phyloP scores from a whole-genome alignment of 2,113 vertebrate species.

The Dipodomys spectabilis region DNA sequence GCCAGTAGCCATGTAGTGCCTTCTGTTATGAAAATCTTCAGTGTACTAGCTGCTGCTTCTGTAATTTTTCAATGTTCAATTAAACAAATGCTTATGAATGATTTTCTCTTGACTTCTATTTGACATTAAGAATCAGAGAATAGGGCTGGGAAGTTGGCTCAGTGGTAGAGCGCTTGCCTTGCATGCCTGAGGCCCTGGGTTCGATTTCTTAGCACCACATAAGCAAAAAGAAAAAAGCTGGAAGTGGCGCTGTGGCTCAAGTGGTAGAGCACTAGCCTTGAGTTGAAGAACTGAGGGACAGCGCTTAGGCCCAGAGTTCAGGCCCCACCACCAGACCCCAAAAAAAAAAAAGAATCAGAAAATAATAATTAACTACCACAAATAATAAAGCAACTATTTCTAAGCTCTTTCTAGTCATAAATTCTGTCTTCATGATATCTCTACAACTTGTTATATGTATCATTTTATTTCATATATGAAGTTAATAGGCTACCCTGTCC shows the following conservation, averaged over 20 bases:
- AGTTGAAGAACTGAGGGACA: too few relatives aligned
- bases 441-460: background rate
- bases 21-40: background rate
- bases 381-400: background rate
- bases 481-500: background rate
- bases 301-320: too few relatives aligned
- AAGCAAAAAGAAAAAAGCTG: too few relatives aligned
- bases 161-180: too few relatives aligned
- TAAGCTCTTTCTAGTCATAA: background rate
- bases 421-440: background rate
- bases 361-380: background rate
- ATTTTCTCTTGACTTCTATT: background rate
- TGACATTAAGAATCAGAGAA: constrained; percentile 24
- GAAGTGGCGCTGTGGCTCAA: too few relatives aligned
- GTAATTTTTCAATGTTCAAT: background rate
- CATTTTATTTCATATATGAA: background rate
- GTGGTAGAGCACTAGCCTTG: too few relatives aligned
- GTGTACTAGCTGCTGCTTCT: background rate
- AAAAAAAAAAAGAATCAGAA: background rate
- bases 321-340: too few relatives aligned
- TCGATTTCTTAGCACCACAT: too few relatives aligned
- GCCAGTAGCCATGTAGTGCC: background rate
- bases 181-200: too few relatives aligned
- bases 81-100: background rate
- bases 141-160: too few relatives aligned